A percentile compares a stretch with the other conserved stretches of the same genome.
Conservation (phyloP, 2,113 vertebrate species). For the Bubo bubo region DNA sequence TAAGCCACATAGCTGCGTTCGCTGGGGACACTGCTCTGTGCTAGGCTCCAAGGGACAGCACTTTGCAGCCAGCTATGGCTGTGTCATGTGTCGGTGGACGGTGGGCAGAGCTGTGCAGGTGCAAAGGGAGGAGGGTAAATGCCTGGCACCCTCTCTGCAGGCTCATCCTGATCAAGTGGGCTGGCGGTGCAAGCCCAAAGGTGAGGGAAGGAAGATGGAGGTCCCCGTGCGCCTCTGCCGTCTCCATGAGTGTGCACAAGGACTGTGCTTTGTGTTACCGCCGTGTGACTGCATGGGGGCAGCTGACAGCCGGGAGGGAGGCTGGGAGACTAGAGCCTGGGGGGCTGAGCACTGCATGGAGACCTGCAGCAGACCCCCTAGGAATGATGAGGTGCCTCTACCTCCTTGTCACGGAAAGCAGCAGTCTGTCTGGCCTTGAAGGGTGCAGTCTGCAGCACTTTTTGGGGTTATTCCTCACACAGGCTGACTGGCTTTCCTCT, state of each 20-base stretch:
- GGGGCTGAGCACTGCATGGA: background rate
- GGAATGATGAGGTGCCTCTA: background rate
- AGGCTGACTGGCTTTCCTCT: background rate
- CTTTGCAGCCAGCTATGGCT: fast-evolving
- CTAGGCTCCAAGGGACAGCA: fast-evolving
- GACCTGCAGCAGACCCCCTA: background rate
- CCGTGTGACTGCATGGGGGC: fast-evolving
- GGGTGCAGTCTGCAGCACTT: background rate
- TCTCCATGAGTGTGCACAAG: fast-evolving
- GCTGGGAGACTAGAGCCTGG: background rate
- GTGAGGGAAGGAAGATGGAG: background rate
- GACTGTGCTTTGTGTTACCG: background rate
- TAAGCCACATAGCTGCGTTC: background rate
- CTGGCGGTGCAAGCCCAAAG: background rate
- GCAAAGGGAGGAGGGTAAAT: background rate
- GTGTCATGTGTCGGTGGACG: background rate
- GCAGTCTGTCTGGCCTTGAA: background rate
- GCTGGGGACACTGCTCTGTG: fast-evolving
- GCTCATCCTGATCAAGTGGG: background rate
- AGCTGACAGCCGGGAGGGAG: background rate
- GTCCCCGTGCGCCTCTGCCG: background rate
- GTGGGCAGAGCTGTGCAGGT: background rate
- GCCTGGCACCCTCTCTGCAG: background rate
- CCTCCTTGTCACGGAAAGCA: background rate
- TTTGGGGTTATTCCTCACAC: fast-evolving